Percentiles rank a stretch among this genome's conserved stretches.
Evolutionary conservation across 2,797 vertebrate species (phyloP).

Genomic region (Enteromius mattozi): DNA sequence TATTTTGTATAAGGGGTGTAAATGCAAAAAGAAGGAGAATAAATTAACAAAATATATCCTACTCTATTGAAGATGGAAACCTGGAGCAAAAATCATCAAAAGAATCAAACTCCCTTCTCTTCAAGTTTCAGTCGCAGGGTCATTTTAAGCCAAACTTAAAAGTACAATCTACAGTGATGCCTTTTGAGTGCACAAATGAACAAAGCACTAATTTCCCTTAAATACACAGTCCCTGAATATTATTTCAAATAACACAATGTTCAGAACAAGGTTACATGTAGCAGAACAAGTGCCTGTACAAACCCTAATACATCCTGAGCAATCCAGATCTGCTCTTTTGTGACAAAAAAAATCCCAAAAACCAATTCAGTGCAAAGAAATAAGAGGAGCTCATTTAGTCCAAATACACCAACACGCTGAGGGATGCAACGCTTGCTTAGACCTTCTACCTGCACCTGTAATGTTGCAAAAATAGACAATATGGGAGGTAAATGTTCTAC

Average conservation of each 20-base stretch:
- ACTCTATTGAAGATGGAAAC: neutral
- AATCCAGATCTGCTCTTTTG: neutral
- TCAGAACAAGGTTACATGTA: neutral
- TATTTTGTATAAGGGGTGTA: neutral
- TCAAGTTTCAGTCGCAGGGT: neutral
- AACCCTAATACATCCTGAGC: neutral
- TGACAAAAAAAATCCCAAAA: constrained; percentile 1
- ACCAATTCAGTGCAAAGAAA: neutral
- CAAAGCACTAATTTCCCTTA: neutral
- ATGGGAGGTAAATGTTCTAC: neutral
- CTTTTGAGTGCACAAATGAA: neutral
- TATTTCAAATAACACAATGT: neutral
- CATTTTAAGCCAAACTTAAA: neutral
- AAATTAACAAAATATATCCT: neutral
- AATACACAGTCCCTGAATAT: constrained; percentile 34
- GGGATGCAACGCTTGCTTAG: neutral
- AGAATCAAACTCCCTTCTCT: neutral
- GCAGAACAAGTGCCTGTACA: neutral
- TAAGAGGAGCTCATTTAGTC: neutral
- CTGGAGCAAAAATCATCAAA: neutral
- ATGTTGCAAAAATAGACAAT: neutral
- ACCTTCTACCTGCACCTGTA: neutral
- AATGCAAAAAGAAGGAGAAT: neutral
- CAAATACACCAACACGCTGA: neutral
- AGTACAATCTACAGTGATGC: neutral